Evolutionary conservation across 2,888 invertebrate species (phyloP).

Genomic region (Lacanobia oleracea): DNA sequence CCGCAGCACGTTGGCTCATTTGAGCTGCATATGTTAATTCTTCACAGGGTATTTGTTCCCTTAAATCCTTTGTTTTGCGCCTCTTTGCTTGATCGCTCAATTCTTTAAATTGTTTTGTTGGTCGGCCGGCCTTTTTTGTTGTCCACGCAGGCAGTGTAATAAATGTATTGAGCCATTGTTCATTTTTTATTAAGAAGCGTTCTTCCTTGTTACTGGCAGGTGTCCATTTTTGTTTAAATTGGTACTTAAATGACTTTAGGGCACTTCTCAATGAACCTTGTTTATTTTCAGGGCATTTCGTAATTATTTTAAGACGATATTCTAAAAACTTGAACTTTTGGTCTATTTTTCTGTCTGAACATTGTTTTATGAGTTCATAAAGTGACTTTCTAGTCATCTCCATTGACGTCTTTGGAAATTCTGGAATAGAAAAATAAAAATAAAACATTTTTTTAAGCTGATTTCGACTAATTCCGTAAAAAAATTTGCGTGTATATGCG

Average conservation of each 20-base stretch:
- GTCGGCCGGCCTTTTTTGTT: conserved; percentile 1
- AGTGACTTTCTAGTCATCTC: conserved; percentile 26
- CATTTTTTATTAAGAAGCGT: conserved; percentile 6
- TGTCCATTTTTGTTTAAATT: conserved; percentile 31
- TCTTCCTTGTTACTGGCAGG: conserved; percentile 24
- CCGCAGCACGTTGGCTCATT: too few species aligned
- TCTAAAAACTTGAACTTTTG: conserved; percentile 14
- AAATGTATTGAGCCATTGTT: background rate
- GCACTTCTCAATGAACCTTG: background rate
- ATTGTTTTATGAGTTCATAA: conserved; percentile 15
- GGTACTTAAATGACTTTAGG: conserved; percentile 4
- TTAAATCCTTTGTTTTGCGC: conserved; percentile 23
- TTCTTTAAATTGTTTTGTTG: background rate
- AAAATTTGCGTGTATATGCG: background rate
- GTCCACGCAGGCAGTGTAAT: conserved; percentile 15
- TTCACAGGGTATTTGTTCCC: background rate
- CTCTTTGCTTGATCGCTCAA: conserved; percentile 29
- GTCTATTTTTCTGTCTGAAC: conserved; percentile 1
- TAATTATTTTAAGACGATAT: conserved; percentile 13
- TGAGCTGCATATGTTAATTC: too few species aligned
- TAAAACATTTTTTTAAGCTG: too few species aligned
- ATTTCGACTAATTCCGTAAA: background rate
- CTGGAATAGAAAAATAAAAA: background rate
- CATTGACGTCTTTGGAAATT: conserved; percentile 4
- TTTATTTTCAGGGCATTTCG: conserved; percentile 18